These are phyloP conservation scores for Diaphora mendica DNA, from an alignment of 2,888 invertebrate species.

Conservation along the genomic window DNA sequence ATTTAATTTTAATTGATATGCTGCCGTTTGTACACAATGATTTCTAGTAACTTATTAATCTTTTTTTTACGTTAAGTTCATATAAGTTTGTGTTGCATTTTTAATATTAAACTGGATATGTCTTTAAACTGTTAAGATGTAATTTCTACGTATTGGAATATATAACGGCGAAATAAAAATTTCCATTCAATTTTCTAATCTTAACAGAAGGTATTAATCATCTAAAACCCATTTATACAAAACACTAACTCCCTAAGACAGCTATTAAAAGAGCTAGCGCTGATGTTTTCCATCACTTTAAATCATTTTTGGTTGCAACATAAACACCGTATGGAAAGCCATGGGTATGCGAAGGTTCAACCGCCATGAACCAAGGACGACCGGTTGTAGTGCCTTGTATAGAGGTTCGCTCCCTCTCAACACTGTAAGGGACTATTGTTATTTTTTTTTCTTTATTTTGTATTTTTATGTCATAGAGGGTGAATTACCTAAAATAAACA, in stretches of 20 bases:
- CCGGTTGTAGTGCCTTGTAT: constrained; percentile 38
- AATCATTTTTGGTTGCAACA: constrained; percentile 37
- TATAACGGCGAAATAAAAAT: neutral
- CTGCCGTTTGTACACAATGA: constrained; percentile 42
- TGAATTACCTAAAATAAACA: neutral
- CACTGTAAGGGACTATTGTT: constrained; percentile 27
- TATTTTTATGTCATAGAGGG: neutral
- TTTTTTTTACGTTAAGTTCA: constrained; percentile 19
- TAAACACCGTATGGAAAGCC: constrained; percentile 53
- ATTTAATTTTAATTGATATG: constrained; percentile 43
- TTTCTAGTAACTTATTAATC: constrained; percentile 30
- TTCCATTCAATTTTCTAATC: neutral
- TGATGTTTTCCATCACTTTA: constrained; percentile 29
- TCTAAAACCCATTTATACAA: neutral
- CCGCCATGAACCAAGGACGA: constrained; percentile 64
- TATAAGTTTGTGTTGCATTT: constrained; percentile 17
- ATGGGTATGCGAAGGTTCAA: constrained; percentile 60
- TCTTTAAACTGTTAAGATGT: neutral
- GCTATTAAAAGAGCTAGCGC: neutral
- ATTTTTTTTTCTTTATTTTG: neutral
- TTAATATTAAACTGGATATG: constrained; percentile 12
- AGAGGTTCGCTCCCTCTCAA: constrained; percentile 31
- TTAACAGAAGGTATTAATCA: neutral
- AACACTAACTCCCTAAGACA: neutral
- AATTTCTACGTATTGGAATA: neutral